phyloP scores from a whole-genome alignment of 1,140 invertebrate species.

The Diorhabda carinulata region DNA sequence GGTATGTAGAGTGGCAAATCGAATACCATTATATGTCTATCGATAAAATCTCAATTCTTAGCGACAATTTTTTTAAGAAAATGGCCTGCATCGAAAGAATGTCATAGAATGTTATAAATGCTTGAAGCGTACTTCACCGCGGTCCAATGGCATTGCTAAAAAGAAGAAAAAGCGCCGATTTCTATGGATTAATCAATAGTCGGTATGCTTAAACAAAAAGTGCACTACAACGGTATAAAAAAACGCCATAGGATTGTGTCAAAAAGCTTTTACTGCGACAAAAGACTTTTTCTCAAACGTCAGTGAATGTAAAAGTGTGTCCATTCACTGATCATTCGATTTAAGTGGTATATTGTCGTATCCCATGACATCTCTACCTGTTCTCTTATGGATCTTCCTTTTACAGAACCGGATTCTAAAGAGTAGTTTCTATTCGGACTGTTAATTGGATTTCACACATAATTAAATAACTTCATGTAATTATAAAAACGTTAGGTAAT shows the following conservation, averaged over 20 bases:
- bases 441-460: too few relatives aligned
- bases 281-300: conserved; percentile 43
- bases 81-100: conserved; percentile 27
- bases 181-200: conserved; percentile 41
- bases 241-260: conserved; percentile 44
- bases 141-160: conserved; percentile 29
- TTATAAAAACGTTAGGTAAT: too few relatives aligned
- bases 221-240: conserved; percentile 30
- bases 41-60: conserved; percentile 22
- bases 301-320: conserved; percentile 43
- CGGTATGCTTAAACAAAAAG: conserved; percentile 40
- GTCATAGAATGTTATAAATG: conserved; percentile 28
- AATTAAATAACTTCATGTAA: too few relatives aligned
- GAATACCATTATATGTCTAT: not conserved
- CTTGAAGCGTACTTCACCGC: conserved; percentile 28
- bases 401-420: conserved; percentile 5
- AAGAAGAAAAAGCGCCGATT: conserved; percentile 35
- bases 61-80: conserved; percentile 8
- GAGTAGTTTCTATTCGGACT: not conserved
- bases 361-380: conserved; percentile 38
- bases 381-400: conserved; percentile 14
- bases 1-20: conserved; percentile 1
- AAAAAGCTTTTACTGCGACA: conserved; percentile 49
- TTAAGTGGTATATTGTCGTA: conserved; percentile 48
- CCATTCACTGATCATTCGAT: conserved; percentile 46